phyloP scores from a whole-genome alignment of 2,888 invertebrate species.

The Drosophila nigricruria region DNA sequence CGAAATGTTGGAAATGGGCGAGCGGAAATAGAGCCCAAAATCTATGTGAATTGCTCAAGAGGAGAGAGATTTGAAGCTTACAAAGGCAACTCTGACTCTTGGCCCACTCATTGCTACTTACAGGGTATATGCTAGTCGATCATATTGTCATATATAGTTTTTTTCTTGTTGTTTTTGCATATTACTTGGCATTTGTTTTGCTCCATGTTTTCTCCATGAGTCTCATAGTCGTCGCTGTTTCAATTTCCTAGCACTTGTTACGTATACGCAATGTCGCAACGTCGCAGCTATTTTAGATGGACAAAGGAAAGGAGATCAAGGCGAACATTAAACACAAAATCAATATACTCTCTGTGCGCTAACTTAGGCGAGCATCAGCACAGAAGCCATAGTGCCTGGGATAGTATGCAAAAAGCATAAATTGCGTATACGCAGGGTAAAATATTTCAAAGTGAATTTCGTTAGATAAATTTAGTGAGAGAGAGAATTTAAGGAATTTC shows the following conservation, averaged over 20 bases:
- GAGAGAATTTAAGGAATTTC: not conserved
- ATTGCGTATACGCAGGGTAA: conserved; percentile 1
- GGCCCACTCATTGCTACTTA: not conserved
- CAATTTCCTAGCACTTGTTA: conserved; percentile 22
- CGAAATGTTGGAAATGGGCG: not conserved
- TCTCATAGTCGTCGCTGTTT: not conserved
- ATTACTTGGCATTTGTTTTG: conserved; percentile 37
- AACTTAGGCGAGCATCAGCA: not conserved
- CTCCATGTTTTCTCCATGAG: not conserved
- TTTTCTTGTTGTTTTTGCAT: conserved; percentile 43
- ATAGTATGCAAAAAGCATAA: not conserved
- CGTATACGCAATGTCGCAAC: conserved; percentile 7
- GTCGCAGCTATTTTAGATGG: no score
- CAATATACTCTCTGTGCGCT: not conserved
- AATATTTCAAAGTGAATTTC: not conserved
- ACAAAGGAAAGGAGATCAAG: not conserved
- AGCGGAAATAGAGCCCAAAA: no score
- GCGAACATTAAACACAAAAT: not conserved
- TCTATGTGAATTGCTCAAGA: not conserved
- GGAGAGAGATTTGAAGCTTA: not conserved
- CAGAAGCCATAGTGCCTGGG: no score
- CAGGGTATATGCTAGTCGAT: not conserved
- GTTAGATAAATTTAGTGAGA: not conserved
- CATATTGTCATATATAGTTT: not conserved
- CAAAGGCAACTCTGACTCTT: not conserved